Percentiles rank a stretch among this genome's conserved stretches.
Conservation (phyloP, 2,113 vertebrate genomes). For the Cyanocitta stelleri region DNA sequence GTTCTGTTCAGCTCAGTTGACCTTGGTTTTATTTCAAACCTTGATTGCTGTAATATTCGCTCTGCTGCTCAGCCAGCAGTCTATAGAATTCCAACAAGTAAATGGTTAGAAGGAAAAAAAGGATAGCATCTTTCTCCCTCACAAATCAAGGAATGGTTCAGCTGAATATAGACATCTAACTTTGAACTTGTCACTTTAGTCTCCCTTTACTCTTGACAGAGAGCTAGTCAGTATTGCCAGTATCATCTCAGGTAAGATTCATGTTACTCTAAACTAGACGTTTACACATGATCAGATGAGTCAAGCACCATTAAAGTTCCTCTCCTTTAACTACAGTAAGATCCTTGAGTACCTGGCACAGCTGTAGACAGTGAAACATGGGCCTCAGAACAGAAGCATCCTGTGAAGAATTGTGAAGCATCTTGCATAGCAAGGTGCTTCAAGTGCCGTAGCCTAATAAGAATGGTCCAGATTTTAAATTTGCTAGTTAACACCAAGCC, state of each 20-base stretch:
- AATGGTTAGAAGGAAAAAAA: neutral
- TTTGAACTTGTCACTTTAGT: neutral
- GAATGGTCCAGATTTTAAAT: neutral
- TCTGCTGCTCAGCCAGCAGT: neutral
- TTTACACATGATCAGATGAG: neutral
- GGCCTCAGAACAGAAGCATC: neutral
- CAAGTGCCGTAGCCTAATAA: neutral
- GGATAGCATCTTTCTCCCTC: neutral
- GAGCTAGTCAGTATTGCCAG: neutral
- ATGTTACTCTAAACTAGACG: neutral
- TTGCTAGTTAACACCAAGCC: neutral
- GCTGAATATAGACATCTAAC: neutral
- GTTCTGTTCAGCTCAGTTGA: neutral
- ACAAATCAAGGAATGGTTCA: neutral
- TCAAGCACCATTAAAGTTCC: neutral
- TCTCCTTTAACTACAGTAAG: neutral
- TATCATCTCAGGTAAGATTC: neutral
- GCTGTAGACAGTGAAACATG: neutral
- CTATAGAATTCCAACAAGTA: neutral
- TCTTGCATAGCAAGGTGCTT: neutral
- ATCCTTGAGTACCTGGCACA: neutral
- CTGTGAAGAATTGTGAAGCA: neutral
- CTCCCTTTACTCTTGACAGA: neutral
- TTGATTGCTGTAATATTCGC: neutral
- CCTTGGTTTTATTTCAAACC: neutral